A percentile compares a stretch with the other conserved stretches of the same genome.
phyloP scores from a whole-genome alignment of 2,797 vertebrate genomes.

The Takifugu ocellatus region DNA sequence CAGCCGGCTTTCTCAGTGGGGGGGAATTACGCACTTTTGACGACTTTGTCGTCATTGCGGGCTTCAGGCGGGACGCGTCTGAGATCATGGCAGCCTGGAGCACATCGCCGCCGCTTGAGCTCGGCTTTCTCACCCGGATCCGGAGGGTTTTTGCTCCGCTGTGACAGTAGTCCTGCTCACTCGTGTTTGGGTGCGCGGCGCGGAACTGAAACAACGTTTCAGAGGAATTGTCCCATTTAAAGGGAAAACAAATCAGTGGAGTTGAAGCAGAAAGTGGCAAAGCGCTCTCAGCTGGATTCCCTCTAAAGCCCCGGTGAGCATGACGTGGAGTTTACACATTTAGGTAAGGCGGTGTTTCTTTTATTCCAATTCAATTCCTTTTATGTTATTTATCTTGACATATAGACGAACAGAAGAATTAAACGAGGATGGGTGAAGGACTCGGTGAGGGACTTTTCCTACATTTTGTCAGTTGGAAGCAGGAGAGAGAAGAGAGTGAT shows the following conservation, averaged over 20 bases:
- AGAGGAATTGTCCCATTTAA: constrained; percentile 40
- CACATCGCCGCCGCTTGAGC: constrained; percentile 26
- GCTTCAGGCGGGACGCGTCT: constrained; percentile 44
- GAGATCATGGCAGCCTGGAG: constrained; percentile 45
- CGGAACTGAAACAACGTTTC: constrained; percentile 50
- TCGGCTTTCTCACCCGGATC: constrained; percentile 35
- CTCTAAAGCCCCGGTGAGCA: constrained; percentile 49
- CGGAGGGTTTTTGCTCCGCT: constrained; percentile 6
- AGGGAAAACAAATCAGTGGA: constrained; percentile 53
- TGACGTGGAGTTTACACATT: constrained; percentile 63
- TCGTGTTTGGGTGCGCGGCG: constrained; percentile 25
- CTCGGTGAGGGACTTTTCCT: constrained; percentile 35
- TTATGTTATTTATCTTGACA: constrained; percentile 12
- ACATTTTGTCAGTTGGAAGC: constrained; percentile 8
- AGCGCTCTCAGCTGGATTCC: constrained; percentile 50
- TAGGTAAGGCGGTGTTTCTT: constrained; percentile 65
- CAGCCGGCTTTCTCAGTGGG: constrained; percentile 33
- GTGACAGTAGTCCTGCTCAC: background rate
- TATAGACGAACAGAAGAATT: constrained; percentile 19
- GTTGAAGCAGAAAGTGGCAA: constrained; percentile 63
- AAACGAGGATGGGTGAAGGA: constrained; percentile 14
- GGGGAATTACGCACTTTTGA: constrained; percentile 71
- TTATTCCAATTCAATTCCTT: constrained; percentile 27
- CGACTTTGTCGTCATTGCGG: constrained; percentile 55
- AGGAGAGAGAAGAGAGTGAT: constrained; percentile 16